phyloP scores from a whole-genome alignment of 2,113 vertebrate genomes.

The human region GRCh38 chr1:18823001-18823500 shows the following conservation, averaged over 20 bases:
- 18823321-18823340: background rate
- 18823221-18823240: background rate
- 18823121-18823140: too few relatives aligned
- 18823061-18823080: background rate
- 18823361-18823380: background rate
- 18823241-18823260: background rate
- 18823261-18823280: background rate
- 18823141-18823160: background rate
- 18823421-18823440: background rate
- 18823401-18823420: background rate
- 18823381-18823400: background rate
- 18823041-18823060: background rate
- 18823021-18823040: too few relatives aligned
- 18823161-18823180: background rate
- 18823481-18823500: too few relatives aligned
- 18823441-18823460: background rate
- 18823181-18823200: background rate
- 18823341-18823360: background rate
- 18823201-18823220: background rate
- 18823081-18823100: background rate
- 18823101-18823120: background rate
- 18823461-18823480: rapidly evolving
- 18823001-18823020: background rate
- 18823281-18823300: rapidly evolving
- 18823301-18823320: background rate